Evolutionary conservation across 2,888 invertebrate genomes (phyloP), one percentile per base, ranked within the genome.

Genomic region (Polymixis lichenea): DNA sequence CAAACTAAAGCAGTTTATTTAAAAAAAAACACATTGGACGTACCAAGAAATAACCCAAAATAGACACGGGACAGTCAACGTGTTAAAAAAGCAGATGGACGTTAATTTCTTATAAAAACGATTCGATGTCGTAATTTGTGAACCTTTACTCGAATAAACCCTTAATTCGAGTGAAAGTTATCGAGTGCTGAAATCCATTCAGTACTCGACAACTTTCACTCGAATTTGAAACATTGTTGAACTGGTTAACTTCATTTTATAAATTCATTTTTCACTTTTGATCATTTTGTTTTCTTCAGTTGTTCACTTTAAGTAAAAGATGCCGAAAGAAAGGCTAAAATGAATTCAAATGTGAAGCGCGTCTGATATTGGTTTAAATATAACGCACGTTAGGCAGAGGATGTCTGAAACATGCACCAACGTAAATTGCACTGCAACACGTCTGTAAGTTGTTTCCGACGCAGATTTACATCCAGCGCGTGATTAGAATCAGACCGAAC

Each of bases 401-500:
- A 32, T 32, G n/a, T n/a, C 56, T 15, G 43, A 43, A 73, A 74
- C 65, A 74, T 74, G 53, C 43, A 74, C 53, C 65, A 66, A 56
- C 46, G 32, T 72, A 25, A 64, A 62, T 61, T 66, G 58, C 67
- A 49, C 55, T 51, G 64, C 49, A 60, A 58, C 58, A 38, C 43
- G 55, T 58, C 28, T 61, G 64, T 65, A 80, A 77, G 78, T 82
- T 76, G 77, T 72, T 72, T 56, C 58, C 38, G 79, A 77, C 71
- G 19, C 60, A 75, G 86, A 86, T 80, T 76, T 80, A 80, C 60
- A 60, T 73, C 66, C 17, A 38, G 22, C 32, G 51, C 77, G 86
- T 85, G 87, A 82, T 82, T 77, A 62, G 70, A 76, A 86, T 78
- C 65, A 22, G 38, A 32, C 60, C 25, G n/a, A n/a, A 28, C 43